Percentiles rank a stretch among this genome's conserved stretches.
Evolutionary conservation across 1,140 invertebrate species (phyloP).

Genomic region (Aphelenchoides fujianensis): DNA sequence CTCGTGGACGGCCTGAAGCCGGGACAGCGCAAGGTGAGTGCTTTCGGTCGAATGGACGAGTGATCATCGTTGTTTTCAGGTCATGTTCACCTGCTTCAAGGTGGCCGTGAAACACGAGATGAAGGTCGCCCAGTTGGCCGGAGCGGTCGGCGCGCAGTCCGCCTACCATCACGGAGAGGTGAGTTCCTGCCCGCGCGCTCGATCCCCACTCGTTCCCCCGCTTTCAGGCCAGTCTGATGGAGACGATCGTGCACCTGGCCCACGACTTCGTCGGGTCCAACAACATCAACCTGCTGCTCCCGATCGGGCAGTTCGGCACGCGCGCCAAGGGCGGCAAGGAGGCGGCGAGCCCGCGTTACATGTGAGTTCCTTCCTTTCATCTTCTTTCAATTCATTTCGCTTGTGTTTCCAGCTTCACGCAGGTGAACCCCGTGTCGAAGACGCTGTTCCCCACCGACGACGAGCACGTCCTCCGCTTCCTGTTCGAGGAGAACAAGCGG

Average conservation of each 20-base stretch:
- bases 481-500: slow-evolving; percentile 87
- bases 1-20: slow-evolving; percentile 92
- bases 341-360: slow-evolving; percentile 93
- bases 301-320: slow-evolving; percentile 87
- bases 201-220: slow-evolving; percentile 68
- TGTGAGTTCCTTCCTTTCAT: too few relatives aligned
- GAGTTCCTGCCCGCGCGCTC: too few relatives aligned
- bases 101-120: slow-evolving; percentile 91
- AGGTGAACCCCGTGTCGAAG: slow-evolving; percentile 74
- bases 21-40: slow-evolving; percentile 79
- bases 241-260: slow-evolving; percentile 93
- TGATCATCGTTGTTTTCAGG: neutral
- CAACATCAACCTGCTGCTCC: slow-evolving; percentile 91
- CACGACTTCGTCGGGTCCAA: slow-evolving; percentile 98
- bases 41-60: neutral
- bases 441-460: slow-evolving; percentile 84
- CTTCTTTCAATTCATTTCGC: too few relatives aligned
- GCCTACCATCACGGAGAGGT: slow-evolving; percentile 97
- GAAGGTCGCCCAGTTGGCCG: slow-evolving; percentile 95
- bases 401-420: too few relatives aligned
- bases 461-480: slow-evolving; percentile 79
- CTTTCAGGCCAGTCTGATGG: slow-evolving; percentile 69
- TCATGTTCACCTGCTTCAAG: slow-evolving; percentile 91
- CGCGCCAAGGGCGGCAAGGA: slow-evolving; percentile 84
- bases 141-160: slow-evolving; percentile 91